phyloP scores from a whole-genome alignment of 2,888 invertebrate species.

The Aspidiotus rigidus region DNA sequence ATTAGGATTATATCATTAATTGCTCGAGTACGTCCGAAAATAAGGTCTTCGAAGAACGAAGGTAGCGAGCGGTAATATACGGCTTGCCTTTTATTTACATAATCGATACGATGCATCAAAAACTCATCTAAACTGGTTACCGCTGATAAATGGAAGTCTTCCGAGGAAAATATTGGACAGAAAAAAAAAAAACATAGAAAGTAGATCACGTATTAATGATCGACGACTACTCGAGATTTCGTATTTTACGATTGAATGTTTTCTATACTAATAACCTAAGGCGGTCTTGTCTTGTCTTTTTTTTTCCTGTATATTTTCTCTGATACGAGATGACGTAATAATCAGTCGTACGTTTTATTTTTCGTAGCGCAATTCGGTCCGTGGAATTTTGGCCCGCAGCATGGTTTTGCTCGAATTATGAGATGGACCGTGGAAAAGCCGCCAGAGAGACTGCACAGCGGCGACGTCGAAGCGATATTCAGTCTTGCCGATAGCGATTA shows the following conservation, averaged over 20 bases:
- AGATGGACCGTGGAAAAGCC: conserved; percentile 85
- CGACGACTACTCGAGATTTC: conserved; percentile 16
- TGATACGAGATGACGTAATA: not conserved
- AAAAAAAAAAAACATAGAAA: too few species aligned
- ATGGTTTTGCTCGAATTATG: conserved; percentile 88
- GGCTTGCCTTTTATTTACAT: too few species aligned
- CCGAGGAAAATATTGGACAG: too few species aligned
- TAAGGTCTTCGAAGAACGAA: too few species aligned
- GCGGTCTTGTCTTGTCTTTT: not conserved
- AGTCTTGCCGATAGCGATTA: conserved; percentile 86
- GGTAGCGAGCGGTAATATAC: too few species aligned
- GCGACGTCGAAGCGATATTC: conserved; percentile 86
- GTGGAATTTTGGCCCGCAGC: conserved; percentile 90
- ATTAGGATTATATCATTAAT: too few species aligned
- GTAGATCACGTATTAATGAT: too few species aligned
- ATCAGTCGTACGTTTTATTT: not conserved
- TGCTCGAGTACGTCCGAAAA: too few species aligned
- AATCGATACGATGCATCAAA: too few species aligned
- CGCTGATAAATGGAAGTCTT: too few species aligned
- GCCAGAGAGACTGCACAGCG: conserved; percentile 77
- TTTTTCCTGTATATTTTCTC: not conserved
- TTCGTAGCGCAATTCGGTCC: conserved; percentile 83
- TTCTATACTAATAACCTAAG: not conserved
- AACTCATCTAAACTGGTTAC: too few species aligned
- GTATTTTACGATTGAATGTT: conserved; percentile 17